Base-by-base conservation (phyloP, 2,888 invertebrate genomes). In the Carpatolechia fugitivella region DNA sequence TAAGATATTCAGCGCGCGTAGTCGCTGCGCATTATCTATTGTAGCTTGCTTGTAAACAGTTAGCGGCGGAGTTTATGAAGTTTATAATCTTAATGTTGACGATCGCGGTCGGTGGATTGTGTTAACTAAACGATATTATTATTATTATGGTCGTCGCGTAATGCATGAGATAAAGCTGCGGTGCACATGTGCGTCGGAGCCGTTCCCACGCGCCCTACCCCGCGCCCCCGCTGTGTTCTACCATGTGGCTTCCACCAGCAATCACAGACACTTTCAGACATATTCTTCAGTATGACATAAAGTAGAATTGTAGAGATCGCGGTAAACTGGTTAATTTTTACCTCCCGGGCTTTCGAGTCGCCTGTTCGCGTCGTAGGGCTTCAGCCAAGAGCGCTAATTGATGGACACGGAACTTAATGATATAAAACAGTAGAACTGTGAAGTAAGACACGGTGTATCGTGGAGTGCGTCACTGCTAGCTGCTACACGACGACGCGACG, bases 161-260 rank as follows among this genome's bases (percentile, higher is more conserved):
- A 78, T 76, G 74, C 76, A 74, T 78, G 75, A 78, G 83, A 85
- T 85, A 85, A 88, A 88, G 86, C 88, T 90, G 89, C 77, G 76
- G 71, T 79, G 84, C 89, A 88, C 72, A 88, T 88, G 89, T 86
- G 86, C 78, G 78, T 66, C 60, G 65, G 74, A 73, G 72, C 58
- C 66, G 82, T 88, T 88, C 89, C 86, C 88, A 87, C 82, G 80
- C 74, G 66, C 64, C 71, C 64, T 70, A 67, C 70, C 73, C 72
- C 69, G 60, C 11, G 18, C 18, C 74, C 68, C 71, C 70, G 63
- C 66, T 58, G 63, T 59, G 65, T 60, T n/a, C 70, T 74, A 75
- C 78, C 85, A 87, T 87, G 82, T 88, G 89, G 77, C 70, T 57
- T 38, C 70, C 61, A 71, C 87, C 87, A 84, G 57, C 69, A 54